Evolutionary conservation across 2,888 invertebrate genomes (phyloP), one percentile per base, ranked within the genome.

Genomic region (Hydrotaea diabolus): DNA sequence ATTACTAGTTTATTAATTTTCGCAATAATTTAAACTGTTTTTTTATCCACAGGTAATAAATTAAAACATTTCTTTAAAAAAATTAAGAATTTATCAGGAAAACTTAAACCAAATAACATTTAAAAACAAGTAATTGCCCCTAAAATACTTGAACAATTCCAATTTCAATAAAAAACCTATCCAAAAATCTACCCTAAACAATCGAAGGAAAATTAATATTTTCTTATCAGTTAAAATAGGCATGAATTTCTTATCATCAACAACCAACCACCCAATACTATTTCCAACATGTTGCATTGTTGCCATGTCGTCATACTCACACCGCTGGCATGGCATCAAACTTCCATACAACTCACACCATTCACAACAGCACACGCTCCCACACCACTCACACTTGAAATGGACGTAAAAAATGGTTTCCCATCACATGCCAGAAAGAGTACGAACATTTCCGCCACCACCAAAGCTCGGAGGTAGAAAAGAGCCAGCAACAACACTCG

Each of bases 401-500:
- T n/a, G 13, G 23, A 21, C 26, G 26, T 11, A 21, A 55, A 55
- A 83, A 84, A 78, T 71, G 77, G 77, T 81, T 72, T 23, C 79
- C 13, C 23, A 31, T 64, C 19, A 36, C 26, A 46, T 73, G 26
- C 55, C n/a, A 21, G 26, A 85, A 77, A 57, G 85, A 85, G 77
- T 77, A 7, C 8, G 21, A n/a, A 36, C 62, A 36, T 0, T 0
- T 15, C 2, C 39, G 31, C 9, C 17, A n/a, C 9, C 64, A 46
- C 59, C 55, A 59, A 26, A 15, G 59, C 5, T 2, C 0, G 2
- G 13, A 21, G 59, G 72, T 15, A 4, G 69, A 73, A 84, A 46
- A 81, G 76, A 80, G 79, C 77, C 8, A 19, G n/a, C 15, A 73
- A 76, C 74, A 82, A n/a, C n/a, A n/a, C n/a, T n/a, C n/a, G 80